Evolutionary conservation across 2,113 vertebrate species (phyloP).

Genomic region (Stomatorhinus ivindoensis): DNA sequence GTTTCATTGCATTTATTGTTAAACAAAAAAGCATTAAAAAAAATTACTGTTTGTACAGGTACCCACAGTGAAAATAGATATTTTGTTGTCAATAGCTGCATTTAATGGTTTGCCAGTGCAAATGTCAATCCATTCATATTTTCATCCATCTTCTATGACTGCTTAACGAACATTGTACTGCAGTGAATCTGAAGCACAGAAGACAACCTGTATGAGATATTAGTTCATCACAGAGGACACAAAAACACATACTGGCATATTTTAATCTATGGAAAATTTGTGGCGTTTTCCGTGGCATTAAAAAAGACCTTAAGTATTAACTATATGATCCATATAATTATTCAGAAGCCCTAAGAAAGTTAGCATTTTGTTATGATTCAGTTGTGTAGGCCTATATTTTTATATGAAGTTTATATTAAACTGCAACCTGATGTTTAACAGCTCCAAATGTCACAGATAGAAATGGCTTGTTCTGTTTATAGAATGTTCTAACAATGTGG

Average conservation of each 20-base stretch:
- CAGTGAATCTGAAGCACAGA: neutral
- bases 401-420: neutral
- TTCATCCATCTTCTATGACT: neutral
- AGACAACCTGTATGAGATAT: neutral
- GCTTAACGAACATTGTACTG: neutral
- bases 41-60: neutral
- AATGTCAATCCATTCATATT: neutral
- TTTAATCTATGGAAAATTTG: neutral
- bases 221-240: neutral
- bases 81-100: neutral
- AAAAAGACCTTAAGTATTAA: neutral
- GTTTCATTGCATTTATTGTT: neutral
- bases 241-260: neutral
- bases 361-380: neutral
- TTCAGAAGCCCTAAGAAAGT: neutral
- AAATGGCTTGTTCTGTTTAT: neutral
- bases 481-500: slow-evolving; percentile 13
- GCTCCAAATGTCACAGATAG: neutral
- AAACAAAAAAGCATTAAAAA: neutral
- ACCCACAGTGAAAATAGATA: neutral
- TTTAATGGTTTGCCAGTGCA: neutral
- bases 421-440: neutral
- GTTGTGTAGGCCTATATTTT: neutral
- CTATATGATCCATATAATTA: neutral
- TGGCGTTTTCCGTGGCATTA: neutral